A percentile compares a stretch with the other conserved stretches of the same genome.
phyloP scores from a whole-genome alignment of 2,797 vertebrate species.

The Lepus townsendii region DNA sequence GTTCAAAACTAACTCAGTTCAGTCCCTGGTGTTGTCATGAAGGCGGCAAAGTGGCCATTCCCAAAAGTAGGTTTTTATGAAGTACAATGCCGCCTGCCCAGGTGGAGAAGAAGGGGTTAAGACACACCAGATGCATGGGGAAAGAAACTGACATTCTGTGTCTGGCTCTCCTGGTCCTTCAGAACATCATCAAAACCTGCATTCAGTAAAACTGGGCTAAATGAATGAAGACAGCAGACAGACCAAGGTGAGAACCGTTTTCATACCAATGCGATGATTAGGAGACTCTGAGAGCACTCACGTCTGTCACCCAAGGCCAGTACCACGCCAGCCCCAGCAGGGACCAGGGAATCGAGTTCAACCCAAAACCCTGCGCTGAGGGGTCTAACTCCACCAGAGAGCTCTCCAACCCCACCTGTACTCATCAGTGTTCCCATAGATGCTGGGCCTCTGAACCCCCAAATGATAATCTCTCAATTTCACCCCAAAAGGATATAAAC shows the following conservation, averaged over 20 bases:
- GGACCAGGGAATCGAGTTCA: neutral
- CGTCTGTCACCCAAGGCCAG: neutral
- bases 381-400: neutral
- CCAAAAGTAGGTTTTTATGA: neutral
- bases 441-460: neutral
- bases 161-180: neutral
- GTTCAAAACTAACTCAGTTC: constrained; percentile 25
- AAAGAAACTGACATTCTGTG: neutral
- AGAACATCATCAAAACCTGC: neutral
- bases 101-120: neutral
- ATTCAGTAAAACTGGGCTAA: neutral
- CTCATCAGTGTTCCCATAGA: neutral
- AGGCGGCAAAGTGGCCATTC: neutral
- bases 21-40: neutral
- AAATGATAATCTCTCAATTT: constrained; percentile 18
- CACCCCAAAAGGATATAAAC: neutral
- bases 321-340: neutral
- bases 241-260: neutral
- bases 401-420: neutral
- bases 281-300: neutral
- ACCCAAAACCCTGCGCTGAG: too few relatives aligned
- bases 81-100: neutral
- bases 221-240: neutral
- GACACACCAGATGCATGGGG: neutral
- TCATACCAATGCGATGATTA: neutral